Percentiles rank a stretch among this genome's conserved stretches.
These are phyloP conservation scores for Chiroxiphia lanceolata DNA, from an alignment of 2,797 vertebrate species.

Conservation along the genomic window DNA sequence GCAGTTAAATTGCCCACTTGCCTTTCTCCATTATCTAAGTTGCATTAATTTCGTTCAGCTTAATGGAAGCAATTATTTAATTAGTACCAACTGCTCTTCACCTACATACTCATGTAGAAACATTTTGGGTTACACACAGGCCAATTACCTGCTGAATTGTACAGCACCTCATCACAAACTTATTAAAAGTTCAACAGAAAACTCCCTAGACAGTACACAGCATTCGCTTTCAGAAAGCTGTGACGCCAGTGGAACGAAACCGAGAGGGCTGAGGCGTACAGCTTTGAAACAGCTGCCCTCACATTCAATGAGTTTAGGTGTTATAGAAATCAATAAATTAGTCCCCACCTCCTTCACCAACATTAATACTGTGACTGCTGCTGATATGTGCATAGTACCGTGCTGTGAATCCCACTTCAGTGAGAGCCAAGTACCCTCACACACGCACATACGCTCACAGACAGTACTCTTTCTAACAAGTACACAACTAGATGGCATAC, in stretches of 20 bases:
- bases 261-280: background rate
- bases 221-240: background rate
- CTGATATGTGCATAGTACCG: background rate
- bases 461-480: background rate
- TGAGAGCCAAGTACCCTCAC: background rate
- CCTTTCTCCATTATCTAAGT: background rate
- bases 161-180: background rate
- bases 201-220: background rate
- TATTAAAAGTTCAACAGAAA: background rate
- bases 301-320: background rate
- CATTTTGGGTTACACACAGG: background rate
- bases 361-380: background rate
- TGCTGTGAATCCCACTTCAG: background rate
- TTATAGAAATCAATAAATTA: background rate
- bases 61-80: conserved; percentile 47
- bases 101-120: background rate
- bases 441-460: background rate
- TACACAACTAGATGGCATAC: background rate
- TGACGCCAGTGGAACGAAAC: background rate
- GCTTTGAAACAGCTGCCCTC: background rate
- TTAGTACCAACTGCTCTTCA: conserved; percentile 5
- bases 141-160: conserved; percentile 8
- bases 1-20: background rate
- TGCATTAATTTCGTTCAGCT: conserved; percentile 14
- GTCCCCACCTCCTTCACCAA: background rate